Conservation (phyloP, 2,888 invertebrate genomes). For the Dascillus cervinus region DNA sequence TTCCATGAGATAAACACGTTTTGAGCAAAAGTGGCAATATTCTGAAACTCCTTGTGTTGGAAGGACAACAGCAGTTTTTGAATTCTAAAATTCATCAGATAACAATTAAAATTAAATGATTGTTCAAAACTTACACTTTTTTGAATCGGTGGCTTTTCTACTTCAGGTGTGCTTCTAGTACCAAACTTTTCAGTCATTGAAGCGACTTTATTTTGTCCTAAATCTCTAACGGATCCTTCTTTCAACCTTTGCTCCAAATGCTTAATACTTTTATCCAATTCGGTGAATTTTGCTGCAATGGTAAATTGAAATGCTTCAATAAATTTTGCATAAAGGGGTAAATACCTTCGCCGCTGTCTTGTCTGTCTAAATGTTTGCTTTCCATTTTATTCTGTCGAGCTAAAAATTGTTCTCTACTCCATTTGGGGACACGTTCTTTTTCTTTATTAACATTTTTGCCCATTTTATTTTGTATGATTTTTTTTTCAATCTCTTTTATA, state of each 20-base stretch:
- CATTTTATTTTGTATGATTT: constrained; percentile 70
- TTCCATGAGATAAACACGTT: constrained; percentile 91
- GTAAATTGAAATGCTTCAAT: too few relatives aligned
- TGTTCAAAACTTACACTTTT: constrained; percentile 46
- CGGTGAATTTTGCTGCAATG: constrained; percentile 61
- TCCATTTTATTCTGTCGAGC: constrained; percentile 65
- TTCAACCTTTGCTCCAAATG: constrained; percentile 64
- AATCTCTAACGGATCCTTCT: constrained; percentile 66
- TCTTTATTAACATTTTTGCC: constrained; percentile 53
- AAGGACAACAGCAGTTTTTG: constrained; percentile 51
- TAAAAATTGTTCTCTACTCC: constrained; percentile 78
- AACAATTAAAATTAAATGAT: constrained; percentile 2
- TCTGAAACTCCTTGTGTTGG: constrained; percentile 64
- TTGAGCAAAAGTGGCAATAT: constrained; percentile 80
- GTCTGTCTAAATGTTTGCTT: constrained; percentile 53
- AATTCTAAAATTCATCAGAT: constrained; percentile 39
- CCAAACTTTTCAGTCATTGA: constrained; percentile 76
- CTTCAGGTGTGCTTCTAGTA: constrained; percentile 44
- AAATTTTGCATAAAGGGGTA: too few relatives aligned
- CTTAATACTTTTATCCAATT: constrained; percentile 65
- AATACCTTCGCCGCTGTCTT: constrained; percentile 47
- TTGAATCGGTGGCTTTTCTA: constrained; percentile 39
- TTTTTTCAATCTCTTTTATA: constrained; percentile 81
- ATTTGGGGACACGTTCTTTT: constrained; percentile 75
- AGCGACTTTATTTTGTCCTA: constrained; percentile 71